phyloP scores from a whole-genome alignment of 1,140 invertebrate species.

The Brevipalpus yothersi region DNA sequence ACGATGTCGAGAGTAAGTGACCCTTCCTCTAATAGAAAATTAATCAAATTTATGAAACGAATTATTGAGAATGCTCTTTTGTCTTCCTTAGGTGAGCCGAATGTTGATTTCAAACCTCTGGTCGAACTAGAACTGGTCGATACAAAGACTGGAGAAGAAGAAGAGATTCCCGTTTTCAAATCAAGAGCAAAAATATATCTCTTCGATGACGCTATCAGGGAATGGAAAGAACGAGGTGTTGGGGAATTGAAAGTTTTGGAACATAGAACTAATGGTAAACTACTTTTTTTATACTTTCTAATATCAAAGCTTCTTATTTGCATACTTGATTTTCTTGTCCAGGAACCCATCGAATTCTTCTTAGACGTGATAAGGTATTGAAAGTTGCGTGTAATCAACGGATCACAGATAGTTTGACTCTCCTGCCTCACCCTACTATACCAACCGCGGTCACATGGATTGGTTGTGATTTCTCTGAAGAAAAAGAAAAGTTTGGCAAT shows the following conservation, averaged over 20 bases:
- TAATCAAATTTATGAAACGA: too few relatives aligned
- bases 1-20: neutral
- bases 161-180: slow-evolving; percentile 31
- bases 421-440: neutral
- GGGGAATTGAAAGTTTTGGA: slow-evolving; percentile 25
- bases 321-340: too few relatives aligned
- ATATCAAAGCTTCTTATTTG: too few relatives aligned
- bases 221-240: slow-evolving; percentile 28
- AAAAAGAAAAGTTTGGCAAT: neutral
- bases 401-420: slow-evolving; percentile 27
- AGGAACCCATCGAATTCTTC: slow-evolving; percentile 19
- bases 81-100: too few relatives aligned
- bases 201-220: slow-evolving; percentile 21
- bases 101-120: too few relatives aligned
- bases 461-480: slow-evolving; percentile 4
- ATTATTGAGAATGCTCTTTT: too few relatives aligned
- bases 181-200: slow-evolving; percentile 40
- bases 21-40: too few relatives aligned
- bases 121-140: slow-evolving; percentile 21
- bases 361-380: slow-evolving; percentile 19
- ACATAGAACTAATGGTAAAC: neutral
- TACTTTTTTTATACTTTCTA: neutral
- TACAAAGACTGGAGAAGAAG: slow-evolving; percentile 59
- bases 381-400: slow-evolving; percentile 21
- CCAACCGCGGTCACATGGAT: neutral